Evolutionary conservation across 2,797 vertebrate genomes (phyloP).

Genomic region (Halcyon smyrnensis): DNA sequence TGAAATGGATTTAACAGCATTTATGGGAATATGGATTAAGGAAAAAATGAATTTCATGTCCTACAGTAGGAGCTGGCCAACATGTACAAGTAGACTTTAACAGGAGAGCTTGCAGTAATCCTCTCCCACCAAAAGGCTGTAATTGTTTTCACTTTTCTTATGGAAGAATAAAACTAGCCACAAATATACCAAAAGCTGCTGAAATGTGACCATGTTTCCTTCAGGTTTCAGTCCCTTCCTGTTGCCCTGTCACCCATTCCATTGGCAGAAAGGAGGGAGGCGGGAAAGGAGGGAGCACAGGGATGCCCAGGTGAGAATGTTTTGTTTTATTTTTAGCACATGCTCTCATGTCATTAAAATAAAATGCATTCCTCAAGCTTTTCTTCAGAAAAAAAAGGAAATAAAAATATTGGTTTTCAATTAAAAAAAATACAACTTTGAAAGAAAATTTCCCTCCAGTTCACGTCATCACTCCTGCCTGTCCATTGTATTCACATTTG

Average conservation of each 20-base stretch:
- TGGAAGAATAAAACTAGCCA: not conserved
- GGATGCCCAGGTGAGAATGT: fast-evolving
- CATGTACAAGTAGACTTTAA: not conserved
- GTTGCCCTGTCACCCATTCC: not conserved
- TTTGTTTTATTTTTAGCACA: not conserved
- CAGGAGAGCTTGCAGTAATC: not conserved
- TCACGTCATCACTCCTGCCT: not conserved
- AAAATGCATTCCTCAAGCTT: not conserved
- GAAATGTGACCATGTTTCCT: not conserved
- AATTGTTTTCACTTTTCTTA: not conserved
- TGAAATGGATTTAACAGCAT: not conserved
- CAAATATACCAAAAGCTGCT: not conserved
- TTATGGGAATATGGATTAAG: not conserved
- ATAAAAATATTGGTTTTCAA: not conserved
- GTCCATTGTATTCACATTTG: not conserved
- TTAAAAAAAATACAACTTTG: not conserved
- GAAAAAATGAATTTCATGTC: not conserved
- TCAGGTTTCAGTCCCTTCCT: not conserved
- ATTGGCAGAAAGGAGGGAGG: not conserved
- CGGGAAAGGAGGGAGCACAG: not conserved
- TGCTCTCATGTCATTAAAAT: not conserved
- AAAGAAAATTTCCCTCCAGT: not conserved
- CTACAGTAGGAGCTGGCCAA: not conserved
- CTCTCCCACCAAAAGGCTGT: not conserved
- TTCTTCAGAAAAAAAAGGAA: not conserved